Evolutionary conservation across 2,113 vertebrate genomes (phyloP), one percentile per base, ranked within the genome.

Genomic region (Gymnogyps californianus): DNA sequence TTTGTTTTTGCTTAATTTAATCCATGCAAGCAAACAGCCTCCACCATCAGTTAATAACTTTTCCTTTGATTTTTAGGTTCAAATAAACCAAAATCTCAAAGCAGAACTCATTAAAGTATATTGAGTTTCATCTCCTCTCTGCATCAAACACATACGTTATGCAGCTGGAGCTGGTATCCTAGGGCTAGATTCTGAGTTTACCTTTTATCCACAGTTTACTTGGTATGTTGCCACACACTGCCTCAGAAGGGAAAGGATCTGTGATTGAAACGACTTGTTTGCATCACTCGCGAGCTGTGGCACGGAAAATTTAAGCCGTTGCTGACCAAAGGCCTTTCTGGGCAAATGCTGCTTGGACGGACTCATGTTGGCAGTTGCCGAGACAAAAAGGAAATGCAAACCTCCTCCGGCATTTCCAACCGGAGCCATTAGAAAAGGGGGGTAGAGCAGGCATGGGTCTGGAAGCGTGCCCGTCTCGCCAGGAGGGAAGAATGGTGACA

Each of bases 81-180:
- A 93, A 84, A 87, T 76, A 87, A 95, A 36, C 44, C 52, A 61
- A 82, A 84, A 79, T 87, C 77, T 91, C 9, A 0, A 65, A 65
- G 59, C 74, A 85, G 49, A 91, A 29, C 65, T 96, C 81, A 46
- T n/a, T n/a, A 65, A 79, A 91, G n/a, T 67, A 26, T 3, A 38
- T 34, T 32, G 89, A 76, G 36, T 87, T 96, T 69, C 40, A 58
- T 61, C 66, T 82, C n/a, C 36, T 57, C 57, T 80, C 44, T 65
- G 66, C 76, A 89, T 82, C 83, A 72, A 38, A 29, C 24, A 1
- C 87, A 42, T 38, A 24, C 3, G 1, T 69, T 84, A 6, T 7
- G 64, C 95, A 94, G 94, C 95, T 87, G 85, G 64, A 92, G 47
- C 51, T 51, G 58, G 24, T 89, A 65, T 95, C 64, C n/a, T 15